Percentiles rank a stretch among this genome's conserved stretches.
Evolutionary conservation across 2,797 vertebrate species (phyloP).

Genomic region (Tapera naevia): DNA sequence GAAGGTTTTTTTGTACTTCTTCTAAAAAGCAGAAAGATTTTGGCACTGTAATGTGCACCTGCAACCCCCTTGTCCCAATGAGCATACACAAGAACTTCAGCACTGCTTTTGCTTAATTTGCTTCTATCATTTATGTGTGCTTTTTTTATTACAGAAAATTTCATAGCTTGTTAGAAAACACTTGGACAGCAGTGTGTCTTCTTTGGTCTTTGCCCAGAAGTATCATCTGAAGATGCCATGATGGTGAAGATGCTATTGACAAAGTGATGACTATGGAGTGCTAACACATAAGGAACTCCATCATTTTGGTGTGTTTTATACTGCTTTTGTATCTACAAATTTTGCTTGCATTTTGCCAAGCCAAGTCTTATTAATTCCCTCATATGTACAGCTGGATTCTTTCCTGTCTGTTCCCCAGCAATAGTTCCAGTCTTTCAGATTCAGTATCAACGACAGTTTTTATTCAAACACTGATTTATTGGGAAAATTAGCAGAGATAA

Average conservation of each 20-base stretch:
- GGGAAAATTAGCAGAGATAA: neutral
- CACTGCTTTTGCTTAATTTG: neutral
- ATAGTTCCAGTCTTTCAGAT: neutral
- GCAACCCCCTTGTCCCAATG: neutral
- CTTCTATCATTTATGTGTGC: rapidly evolving
- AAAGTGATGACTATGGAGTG: neutral
- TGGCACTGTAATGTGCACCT: neutral
- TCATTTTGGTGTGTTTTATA: neutral
- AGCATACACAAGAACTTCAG: neutral
- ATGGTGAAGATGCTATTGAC: neutral
- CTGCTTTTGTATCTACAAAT: neutral
- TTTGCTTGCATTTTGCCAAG: neutral
- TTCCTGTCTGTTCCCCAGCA: neutral
- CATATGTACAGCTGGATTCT: neutral
- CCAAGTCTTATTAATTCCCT: neutral
- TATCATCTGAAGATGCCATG: neutral
- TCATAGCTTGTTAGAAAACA: neutral
- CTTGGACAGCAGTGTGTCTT: neutral
- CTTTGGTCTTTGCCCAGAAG: neutral
- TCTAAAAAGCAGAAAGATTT: neutral
- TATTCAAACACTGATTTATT: neutral
- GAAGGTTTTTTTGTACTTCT: neutral
- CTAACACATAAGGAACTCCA: neutral
- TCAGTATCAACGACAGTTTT: neutral
- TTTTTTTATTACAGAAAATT: neutral